Evolutionary conservation across 2,113 vertebrate genomes (phyloP), one percentile per base, ranked within the genome.

Genomic region (Rhinopomastus cyanomelas): DNA sequence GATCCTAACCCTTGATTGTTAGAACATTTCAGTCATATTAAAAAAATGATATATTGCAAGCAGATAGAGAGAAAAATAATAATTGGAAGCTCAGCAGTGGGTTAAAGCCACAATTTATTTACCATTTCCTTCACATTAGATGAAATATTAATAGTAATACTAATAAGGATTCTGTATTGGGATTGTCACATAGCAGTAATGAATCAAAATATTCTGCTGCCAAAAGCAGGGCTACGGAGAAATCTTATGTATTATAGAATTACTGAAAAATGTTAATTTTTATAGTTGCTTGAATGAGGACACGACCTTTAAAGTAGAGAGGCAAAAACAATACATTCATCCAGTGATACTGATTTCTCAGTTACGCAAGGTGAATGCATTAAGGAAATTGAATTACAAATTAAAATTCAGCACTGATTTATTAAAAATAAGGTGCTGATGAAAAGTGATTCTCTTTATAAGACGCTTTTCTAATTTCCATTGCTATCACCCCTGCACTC

Each of bases 1-100:
- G 94, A 96, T 89, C 87, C 92, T 88, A 96, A 96, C 95, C 94
- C 87, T 85, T 92, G 94, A 97, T 97, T 97, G 94, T 96, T 96
- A 96, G 95, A 97, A 97, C 93, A 94, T 96, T 96, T 96, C 93
- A 95, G 93, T 89, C 89, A 92, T 73, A 95, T 95, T 77, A 85
- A 95, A 48, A 95, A 96, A 91, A 95, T 90, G 53, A 96, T 84
- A 88, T 87, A 96, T 91, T 95, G 96, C 92, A 74, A 92, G 96
- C 85, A 87, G 90, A 93, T 90, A 95, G 91, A 87, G 89, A 94
- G 82, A 96, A 96, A 97, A 96, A 93, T 85, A 95, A 92, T 92
- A 95, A 90, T 97, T 97, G 96, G 76, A 53, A 73, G 49, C 91
- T 90, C 93, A 93, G 93, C 84, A 92, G 91, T 86, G 71, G 87